Conservation (phyloP, 1,140 invertebrate genomes). For the Brachionus sp. region DNA sequence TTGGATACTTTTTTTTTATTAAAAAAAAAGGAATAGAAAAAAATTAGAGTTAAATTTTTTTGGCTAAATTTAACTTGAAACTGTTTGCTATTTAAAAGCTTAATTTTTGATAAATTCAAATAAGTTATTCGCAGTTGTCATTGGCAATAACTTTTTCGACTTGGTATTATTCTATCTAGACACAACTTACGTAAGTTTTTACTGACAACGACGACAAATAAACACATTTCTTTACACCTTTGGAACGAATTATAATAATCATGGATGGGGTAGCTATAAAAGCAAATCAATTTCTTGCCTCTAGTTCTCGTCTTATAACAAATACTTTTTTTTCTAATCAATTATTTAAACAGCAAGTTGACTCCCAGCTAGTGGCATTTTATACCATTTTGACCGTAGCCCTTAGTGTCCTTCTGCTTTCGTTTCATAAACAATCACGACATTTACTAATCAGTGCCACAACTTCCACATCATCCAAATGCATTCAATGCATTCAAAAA, state of each 20-base stretch:
- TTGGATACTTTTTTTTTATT: background rate
- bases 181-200: constrained; percentile 9
- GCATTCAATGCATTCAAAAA: constrained; percentile 27
- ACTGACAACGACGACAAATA: background rate
- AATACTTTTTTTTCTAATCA: constrained; percentile 8
- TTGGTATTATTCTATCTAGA: constrained; percentile 23
- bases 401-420: constrained; percentile 2
- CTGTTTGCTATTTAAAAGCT: background rate
- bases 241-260: background rate
- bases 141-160: constrained; percentile 9
- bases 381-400: constrained; percentile 39
- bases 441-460: constrained; percentile 25
- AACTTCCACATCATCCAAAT: constrained; percentile 1
- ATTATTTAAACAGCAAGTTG: constrained; percentile 28
- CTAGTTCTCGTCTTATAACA: constrained; percentile 6
- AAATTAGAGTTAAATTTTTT: background rate
- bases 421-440: constrained; percentile 30
- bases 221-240: background rate
- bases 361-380: constrained; percentile 39
- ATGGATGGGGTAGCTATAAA: constrained; percentile 39
- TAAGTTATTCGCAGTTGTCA: background rate
- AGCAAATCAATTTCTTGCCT: background rate
- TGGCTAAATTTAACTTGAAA: background rate
- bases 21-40: background rate
- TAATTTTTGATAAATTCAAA: background rate